Conservation (phyloP, 2,113 vertebrate genomes). For the Phyllopteryx taeniolatus region DNA sequence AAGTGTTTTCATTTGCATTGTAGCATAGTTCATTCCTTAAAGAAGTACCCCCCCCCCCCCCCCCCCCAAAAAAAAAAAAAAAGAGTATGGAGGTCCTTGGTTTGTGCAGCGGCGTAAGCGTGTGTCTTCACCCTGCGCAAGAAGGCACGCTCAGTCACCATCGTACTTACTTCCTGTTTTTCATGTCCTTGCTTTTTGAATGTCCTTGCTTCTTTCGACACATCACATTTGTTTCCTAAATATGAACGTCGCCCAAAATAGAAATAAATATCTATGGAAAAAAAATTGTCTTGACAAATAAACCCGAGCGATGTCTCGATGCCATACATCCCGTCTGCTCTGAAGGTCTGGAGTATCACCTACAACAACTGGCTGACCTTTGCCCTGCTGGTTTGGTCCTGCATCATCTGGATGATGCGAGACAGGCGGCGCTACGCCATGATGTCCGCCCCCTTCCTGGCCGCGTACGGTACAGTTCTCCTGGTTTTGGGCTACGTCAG, state of each 20-base stretch:
- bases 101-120: too few species aligned
- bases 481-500: constrained; percentile 71
- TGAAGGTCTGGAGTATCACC: constrained; percentile 75
- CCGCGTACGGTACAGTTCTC: constrained; percentile 74
- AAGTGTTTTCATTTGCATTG: too few species aligned
- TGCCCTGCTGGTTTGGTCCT: constrained; percentile 77
- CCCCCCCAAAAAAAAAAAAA: too few species aligned
- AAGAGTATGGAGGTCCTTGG: too few species aligned
- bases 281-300: not conserved
- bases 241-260: not conserved
- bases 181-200: too few species aligned
- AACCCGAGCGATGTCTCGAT: not conserved
- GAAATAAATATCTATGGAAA: not conserved
- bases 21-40: too few species aligned
- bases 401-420: constrained; percentile 72
- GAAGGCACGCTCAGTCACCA: too few species aligned
- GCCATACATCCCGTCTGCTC: not conserved
- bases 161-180: too few species aligned
- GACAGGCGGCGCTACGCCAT: constrained; percentile 75
- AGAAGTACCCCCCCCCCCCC: too few species aligned
- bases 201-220: too few species aligned
- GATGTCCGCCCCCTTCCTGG: constrained; percentile 81
- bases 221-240: too few species aligned
- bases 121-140: too few species aligned
- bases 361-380: constrained; percentile 77